phyloP scores from a whole-genome alignment of 2,888 invertebrate genomes.

The Antheraea yamamai region DNA sequence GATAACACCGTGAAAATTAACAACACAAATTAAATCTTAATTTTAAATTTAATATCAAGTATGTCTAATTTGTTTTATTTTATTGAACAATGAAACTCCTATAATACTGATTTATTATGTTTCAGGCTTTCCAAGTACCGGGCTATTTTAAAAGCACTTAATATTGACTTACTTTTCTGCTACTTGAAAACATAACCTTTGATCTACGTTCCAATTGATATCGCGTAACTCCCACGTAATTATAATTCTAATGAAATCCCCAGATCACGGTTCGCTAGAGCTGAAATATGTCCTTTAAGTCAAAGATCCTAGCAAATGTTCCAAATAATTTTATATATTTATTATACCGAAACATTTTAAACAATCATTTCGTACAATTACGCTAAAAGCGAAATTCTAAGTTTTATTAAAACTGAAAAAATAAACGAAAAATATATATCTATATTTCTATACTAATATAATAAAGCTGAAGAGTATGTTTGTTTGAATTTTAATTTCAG shows the following conservation, averaged over 20 bases:
- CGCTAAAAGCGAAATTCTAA: background rate
- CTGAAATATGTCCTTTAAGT: background rate
- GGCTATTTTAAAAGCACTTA: background rate
- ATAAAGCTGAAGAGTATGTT: background rate
- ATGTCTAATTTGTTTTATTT: background rate
- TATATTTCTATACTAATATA: too few species aligned
- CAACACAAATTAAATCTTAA: too few species aligned
- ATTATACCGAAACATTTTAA: background rate
- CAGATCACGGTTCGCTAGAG: constrained; percentile 3
- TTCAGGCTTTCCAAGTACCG: background rate
- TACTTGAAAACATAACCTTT: background rate
- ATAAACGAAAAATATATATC: too few species aligned
- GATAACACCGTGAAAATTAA: background rate
- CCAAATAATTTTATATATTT: background rate
- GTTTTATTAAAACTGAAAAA: background rate
- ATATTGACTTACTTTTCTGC: background rate
- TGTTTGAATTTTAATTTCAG: too few species aligned
- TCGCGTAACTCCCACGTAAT: constrained; percentile 3
- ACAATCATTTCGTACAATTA: background rate
- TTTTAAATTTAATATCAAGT: too few species aligned
- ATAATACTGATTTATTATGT: background rate
- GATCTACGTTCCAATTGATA: background rate
- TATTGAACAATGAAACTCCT: background rate
- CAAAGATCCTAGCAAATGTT: background rate
- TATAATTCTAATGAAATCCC: constrained; percentile 7